Conservation (phyloP, 2,888 invertebrate genomes). For the Trichacis sp. region DNA sequence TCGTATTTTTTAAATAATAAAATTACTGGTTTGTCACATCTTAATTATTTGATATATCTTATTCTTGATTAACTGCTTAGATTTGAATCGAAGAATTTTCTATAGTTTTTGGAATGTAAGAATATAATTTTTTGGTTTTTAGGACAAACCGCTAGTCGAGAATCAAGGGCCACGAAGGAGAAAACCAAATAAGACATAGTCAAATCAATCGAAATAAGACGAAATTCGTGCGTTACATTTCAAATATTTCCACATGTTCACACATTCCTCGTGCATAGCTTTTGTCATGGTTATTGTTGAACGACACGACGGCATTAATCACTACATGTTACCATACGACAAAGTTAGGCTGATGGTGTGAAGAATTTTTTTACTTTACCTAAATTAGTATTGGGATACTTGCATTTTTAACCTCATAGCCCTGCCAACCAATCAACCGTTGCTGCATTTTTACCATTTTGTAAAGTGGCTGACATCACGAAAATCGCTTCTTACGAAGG, state of each 20-base stretch:
- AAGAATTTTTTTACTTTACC: slow-evolving; percentile 14
- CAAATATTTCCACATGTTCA: slow-evolving; percentile 29
- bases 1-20: too few species aligned
- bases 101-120: neutral
- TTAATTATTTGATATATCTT: too few species aligned
- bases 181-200: slow-evolving; percentile 65
- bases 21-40: too few species aligned
- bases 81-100: too few species aligned
- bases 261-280: slow-evolving; percentile 39
- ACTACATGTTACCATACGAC: slow-evolving; percentile 15
- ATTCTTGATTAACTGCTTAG: too few species aligned
- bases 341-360: slow-evolving; percentile 12
- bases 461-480: neutral
- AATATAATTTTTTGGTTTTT: slow-evolving; percentile 20
- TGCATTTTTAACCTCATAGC: slow-evolving; percentile 24
- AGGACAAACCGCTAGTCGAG: slow-evolving; percentile 52
- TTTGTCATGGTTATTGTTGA: slow-evolving; percentile 30
- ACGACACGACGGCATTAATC: slow-evolving; percentile 15
- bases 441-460: slow-evolving; percentile 10
- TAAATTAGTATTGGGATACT: slow-evolving; percentile 12
- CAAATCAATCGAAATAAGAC: slow-evolving; percentile 42
- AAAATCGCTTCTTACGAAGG: slow-evolving; percentile 38
- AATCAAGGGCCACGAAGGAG: slow-evolving; percentile 65
- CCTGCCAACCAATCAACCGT: slow-evolving; percentile 21
- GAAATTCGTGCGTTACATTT: slow-evolving; percentile 36